Conservation (phyloP, 2,113 vertebrate species). For the Dinomys branickii region DNA sequence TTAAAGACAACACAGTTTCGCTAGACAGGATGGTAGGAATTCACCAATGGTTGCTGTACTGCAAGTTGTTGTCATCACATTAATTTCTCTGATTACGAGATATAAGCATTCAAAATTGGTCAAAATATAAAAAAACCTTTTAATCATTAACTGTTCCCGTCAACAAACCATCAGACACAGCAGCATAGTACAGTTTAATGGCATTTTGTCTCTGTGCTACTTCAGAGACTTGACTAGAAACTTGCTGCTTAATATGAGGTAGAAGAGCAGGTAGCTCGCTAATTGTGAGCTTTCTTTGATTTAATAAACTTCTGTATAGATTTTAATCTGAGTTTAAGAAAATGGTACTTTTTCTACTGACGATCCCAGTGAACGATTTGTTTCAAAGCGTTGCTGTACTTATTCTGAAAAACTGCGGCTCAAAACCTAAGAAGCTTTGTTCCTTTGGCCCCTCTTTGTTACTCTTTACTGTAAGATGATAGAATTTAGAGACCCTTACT, state of each 20-base stretch:
- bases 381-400: constrained; percentile 2
- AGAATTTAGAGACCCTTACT: background rate
- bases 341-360: background rate
- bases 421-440: constrained; percentile 8
- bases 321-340: constrained; percentile 1
- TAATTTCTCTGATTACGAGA: too few relatives aligned
- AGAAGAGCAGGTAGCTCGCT: background rate
- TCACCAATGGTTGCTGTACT: too few relatives aligned
- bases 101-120: too few relatives aligned
- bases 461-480: background rate
- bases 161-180: too few relatives aligned
- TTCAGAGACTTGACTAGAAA: background rate
- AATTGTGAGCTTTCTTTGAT: background rate
- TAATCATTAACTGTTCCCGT: too few relatives aligned
- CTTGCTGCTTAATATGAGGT: background rate
- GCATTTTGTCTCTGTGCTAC: constrained; percentile 5
- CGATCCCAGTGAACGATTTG: background rate
- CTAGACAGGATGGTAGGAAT: too few relatives aligned
- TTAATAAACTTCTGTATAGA: background rate
- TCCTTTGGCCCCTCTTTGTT: background rate
- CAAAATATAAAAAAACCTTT: too few relatives aligned
- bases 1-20: too few relatives aligned
- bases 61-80: too few relatives aligned
- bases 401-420: constrained; percentile 31
- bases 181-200: too few relatives aligned